phyloP scores from a whole-genome alignment of 2,797 vertebrate genomes.

The Falco biarmicus region DNA sequence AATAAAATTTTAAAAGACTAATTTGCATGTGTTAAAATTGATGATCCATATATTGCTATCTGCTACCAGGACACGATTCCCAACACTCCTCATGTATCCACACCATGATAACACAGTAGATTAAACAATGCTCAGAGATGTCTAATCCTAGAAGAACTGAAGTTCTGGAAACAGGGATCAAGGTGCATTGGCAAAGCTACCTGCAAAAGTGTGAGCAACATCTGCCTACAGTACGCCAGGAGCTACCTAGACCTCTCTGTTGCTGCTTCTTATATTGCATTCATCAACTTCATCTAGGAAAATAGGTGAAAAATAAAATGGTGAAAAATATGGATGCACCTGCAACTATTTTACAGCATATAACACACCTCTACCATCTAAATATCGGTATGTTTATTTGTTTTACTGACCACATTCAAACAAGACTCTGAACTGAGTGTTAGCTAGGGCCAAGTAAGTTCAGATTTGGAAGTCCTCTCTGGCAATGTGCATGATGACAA shows the following conservation, averaged over 20 bases:
- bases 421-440: not conserved
- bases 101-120: not conserved
- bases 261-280: not conserved
- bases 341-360: not conserved
- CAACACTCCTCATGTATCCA: not conserved
- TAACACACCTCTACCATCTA: not conserved
- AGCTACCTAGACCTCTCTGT: constrained; percentile 9
- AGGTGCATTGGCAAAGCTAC: not conserved
- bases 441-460: not conserved
- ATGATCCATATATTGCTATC: not conserved
- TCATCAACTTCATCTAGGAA: not conserved
- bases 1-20: not conserved
- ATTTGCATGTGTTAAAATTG: not conserved
- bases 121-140: not conserved
- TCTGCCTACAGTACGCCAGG: not conserved
- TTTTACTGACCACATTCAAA: not conserved
- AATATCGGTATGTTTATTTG: not conserved
- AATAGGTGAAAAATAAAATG: not conserved
- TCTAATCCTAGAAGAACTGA: not conserved
- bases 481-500: not conserved
- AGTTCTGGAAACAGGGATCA: not conserved
- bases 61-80: not conserved
- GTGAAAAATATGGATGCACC: not conserved
- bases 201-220: not conserved
- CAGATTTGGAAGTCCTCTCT: not conserved